Evolutionary conservation across 53 echinoderm and acorn worm species (phyloP).

Genomic region (Zoroaster sp.): DNA sequence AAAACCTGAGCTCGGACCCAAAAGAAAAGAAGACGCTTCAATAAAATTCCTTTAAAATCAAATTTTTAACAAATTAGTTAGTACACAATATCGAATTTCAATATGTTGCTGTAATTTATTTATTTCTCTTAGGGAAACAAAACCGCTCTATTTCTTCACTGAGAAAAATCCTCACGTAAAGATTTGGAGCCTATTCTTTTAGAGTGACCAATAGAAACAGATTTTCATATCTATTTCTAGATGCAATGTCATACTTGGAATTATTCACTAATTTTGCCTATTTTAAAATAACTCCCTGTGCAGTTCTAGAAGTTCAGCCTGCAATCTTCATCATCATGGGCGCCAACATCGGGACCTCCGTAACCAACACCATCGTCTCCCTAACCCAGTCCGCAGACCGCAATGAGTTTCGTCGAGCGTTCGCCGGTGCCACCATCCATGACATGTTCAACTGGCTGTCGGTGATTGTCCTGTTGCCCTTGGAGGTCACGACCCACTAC

Average conservation of each 20-base stretch:
- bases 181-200: too few species aligned
- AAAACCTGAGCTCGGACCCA: too few species aligned
- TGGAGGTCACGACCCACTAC: slow-evolving; percentile 79
- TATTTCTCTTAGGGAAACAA: too few species aligned
- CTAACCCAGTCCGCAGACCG: slow-evolving; percentile 88
- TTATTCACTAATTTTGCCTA: not conserved
- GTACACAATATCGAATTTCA: too few species aligned
- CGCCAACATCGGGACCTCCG: slow-evolving; percentile 97
- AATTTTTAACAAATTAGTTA: too few species aligned
- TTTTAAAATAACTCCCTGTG: too few species aligned
- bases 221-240: not conserved
- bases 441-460: slow-evolving; percentile 99
- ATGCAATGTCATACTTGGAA: not conserved
- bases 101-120: too few species aligned
- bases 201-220: not conserved
- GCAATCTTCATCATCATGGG: slow-evolving; percentile 99
- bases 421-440: slow-evolving; percentile 95
- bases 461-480: slow-evolving; percentile 79
- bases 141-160: too few species aligned
- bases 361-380: slow-evolving; percentile 99
- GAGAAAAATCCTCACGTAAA: too few species aligned
- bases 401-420: slow-evolving; percentile 89
- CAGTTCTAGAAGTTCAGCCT: slow-evolving; percentile 82
- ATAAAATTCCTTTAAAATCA: too few species aligned
- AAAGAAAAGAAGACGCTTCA: too few species aligned